Base-by-base conservation (phyloP, 1,140 invertebrate genomes). In the Neodiprion lecontei region DNA sequence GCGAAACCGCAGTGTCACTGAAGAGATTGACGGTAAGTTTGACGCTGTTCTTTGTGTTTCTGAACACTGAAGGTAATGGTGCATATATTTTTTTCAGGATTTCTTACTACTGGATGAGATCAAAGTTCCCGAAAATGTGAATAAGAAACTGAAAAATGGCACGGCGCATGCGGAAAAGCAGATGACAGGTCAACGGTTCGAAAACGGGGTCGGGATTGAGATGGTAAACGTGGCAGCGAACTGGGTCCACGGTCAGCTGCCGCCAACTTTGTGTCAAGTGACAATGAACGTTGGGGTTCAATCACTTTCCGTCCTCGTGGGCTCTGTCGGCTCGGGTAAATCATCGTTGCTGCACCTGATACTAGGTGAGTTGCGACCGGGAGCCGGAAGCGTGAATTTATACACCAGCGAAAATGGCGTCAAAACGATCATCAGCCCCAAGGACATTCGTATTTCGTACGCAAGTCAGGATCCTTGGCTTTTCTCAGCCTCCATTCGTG, bases 251-350 rank as follows among this genome's bases (percentile, higher is more conserved):
- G 80, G 82, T 0, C 77, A 84, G 47, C 70, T 89, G n/a, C 86
- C 87, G 0, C 86, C 88, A 7, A 87, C 86, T 0, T 84, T 95
- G 0, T 90, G 91, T 67, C 89, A 93, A 74, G 83, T 96, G 8
- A 90, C 90, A n/a, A 81, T 95, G 67, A 85, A 89, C 1, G 87
- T 96, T 1, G 86, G 90, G 40, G 86, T 89, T 28, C 94, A 94
- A 0, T 90, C 94, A 78, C 83, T 96, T 0, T 91, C 93, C 73
- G 93, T 93, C 0, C 88, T 96, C 1, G 93, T 96, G 70, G 95
- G 95, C 7, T 90, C 92, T 7, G 94, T 96, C 23, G 95, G 95
- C 1, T 91, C 93, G 1, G 95, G 95, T 66, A 96, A 96, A 87
- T 93, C 93, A 9, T 93, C 95, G 0, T 79, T 96, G 17, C 85